Percentiles rank a stretch among this genome's conserved stretches.
These are phyloP conservation scores for Nomada fucata DNA, from an alignment of 2,888 invertebrate species.

Conservation along the genomic window DNA sequence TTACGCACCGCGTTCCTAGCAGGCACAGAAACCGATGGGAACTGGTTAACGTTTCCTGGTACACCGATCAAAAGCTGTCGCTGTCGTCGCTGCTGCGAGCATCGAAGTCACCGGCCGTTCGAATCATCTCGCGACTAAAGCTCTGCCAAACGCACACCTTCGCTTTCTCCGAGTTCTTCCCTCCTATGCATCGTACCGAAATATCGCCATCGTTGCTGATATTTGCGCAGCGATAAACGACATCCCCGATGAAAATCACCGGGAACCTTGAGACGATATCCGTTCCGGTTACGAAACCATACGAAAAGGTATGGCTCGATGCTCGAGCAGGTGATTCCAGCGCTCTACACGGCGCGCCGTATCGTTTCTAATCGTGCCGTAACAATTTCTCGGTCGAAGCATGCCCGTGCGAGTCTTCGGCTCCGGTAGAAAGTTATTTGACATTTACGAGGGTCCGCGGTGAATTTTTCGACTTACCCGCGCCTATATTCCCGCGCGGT, in stretches of 20 bases:
- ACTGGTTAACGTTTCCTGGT: neutral
- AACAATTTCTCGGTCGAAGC: conserved; percentile 30
- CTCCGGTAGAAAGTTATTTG: conserved; percentile 71
- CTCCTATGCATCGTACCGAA: neutral
- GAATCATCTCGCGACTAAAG: neutral
- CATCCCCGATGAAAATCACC: neutral
- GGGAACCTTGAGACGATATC: conserved; percentile 16
- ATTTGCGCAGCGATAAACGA: neutral
- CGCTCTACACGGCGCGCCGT: conserved; percentile 10
- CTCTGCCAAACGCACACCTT: neutral
- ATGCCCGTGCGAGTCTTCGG: conserved; percentile 40
- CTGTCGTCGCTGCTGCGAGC: neutral
- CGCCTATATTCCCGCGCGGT: neutral
- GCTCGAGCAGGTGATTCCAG: conserved; percentile 44
- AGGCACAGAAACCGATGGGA: too few relatives aligned
- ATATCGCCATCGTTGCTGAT: neutral
- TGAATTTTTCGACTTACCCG: conserved; percentile 55
- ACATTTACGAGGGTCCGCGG: conserved; percentile 66
- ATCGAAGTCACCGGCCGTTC: conserved; percentile 3
- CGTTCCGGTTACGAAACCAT: conserved; percentile 56
- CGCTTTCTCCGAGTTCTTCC: neutral
- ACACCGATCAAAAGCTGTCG: neutral
- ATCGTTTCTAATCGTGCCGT: neutral
- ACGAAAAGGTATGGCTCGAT: conserved; percentile 34
- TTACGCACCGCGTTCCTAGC: too few relatives aligned